Evolutionary conservation across 2,888 invertebrate genomes (phyloP).

Genomic region (Sipha maydis): DNA sequence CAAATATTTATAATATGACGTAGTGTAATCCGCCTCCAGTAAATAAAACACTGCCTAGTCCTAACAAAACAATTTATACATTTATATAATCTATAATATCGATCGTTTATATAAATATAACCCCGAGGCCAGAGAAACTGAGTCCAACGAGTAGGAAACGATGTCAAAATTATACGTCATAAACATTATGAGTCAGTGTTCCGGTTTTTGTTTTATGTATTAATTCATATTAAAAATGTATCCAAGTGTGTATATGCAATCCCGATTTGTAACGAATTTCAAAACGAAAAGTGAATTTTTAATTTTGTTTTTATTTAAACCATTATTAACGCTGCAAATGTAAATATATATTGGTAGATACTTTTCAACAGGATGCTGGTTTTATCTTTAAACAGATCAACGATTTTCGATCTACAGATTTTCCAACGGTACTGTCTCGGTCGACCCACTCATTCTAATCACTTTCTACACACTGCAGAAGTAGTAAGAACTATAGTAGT

Average conservation of each 20-base stretch:
- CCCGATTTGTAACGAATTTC: not conserved
- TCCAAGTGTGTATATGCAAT: not conserved
- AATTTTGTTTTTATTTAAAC: not conserved
- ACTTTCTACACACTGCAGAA: not conserved
- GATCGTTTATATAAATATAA: not conserved
- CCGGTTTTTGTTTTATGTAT: conserved; percentile 9
- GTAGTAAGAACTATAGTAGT: not conserved
- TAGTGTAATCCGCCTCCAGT: conserved; percentile 8
- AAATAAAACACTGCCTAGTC: not conserved
- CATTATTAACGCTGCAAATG: not conserved
- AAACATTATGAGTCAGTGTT: conserved; percentile 43
- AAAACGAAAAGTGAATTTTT: conserved; percentile 33
- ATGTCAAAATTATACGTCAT: conserved; percentile 57
- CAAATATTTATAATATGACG: not conserved
- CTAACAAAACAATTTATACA: conserved; percentile 33
- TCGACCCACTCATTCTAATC: conserved; percentile 44
- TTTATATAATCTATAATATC: conserved; percentile 21
- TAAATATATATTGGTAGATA: not conserved
- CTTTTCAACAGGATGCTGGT: conserved; percentile 12
- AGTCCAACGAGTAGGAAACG: conserved; percentile 36
- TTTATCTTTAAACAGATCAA: conserved; percentile 11
- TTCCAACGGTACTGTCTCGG: conserved; percentile 48
- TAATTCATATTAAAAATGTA: not conserved
- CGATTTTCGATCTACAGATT: conserved; percentile 33
- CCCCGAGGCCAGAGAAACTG: conserved; percentile 54